A percentile compares a stretch with the other conserved stretches of the same genome.
These are phyloP conservation scores for Agonopterix subpropinquella DNA, from an alignment of 2,888 invertebrate genomes.

Conservation along the genomic window DNA sequence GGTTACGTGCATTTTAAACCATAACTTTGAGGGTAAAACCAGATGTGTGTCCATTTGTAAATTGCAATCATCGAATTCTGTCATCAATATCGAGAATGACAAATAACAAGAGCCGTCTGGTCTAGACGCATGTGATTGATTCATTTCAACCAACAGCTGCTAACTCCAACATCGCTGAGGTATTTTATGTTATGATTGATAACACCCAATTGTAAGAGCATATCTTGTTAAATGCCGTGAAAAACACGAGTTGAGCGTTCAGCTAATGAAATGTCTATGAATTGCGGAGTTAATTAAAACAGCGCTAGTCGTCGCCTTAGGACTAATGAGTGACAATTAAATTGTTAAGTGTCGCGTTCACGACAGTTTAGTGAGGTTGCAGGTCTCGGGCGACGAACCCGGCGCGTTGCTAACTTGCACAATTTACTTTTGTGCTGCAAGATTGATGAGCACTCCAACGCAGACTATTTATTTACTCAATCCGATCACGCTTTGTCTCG, in stretches of 20 bases:
- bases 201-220: slow-evolving; percentile 30
- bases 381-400: slow-evolving; percentile 63
- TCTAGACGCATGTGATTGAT: slow-evolving; percentile 56
- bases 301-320: slow-evolving; percentile 51
- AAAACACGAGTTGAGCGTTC: slow-evolving; percentile 25
- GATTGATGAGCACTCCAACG: slow-evolving; percentile 65
- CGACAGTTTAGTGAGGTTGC: slow-evolving; percentile 64
- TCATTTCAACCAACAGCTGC: slow-evolving; percentile 48
- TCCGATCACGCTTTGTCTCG: slow-evolving; percentile 67
- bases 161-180: slow-evolving; percentile 28
- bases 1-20: slow-evolving; percentile 22
- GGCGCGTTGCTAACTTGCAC: slow-evolving; percentile 51
- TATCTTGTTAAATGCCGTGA: slow-evolving; percentile 19
- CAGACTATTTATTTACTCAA: slow-evolving; percentile 68
- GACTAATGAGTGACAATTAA: slow-evolving; percentile 69
- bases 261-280: slow-evolving; percentile 56
- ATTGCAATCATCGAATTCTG: slow-evolving; percentile 44
- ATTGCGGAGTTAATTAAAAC: slow-evolving; percentile 57
- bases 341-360: slow-evolving; percentile 63
- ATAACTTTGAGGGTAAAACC: background rate
- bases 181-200: slow-evolving; percentile 54
- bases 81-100: slow-evolving; percentile 47
- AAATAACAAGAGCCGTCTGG: slow-evolving; percentile 53
- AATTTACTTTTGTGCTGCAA: slow-evolving; percentile 60
- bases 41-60: slow-evolving; percentile 18